These are phyloP conservation scores for Tauraco erythrolophus DNA, from an alignment of 2,113 vertebrate species.

Conservation along the genomic window DNA sequence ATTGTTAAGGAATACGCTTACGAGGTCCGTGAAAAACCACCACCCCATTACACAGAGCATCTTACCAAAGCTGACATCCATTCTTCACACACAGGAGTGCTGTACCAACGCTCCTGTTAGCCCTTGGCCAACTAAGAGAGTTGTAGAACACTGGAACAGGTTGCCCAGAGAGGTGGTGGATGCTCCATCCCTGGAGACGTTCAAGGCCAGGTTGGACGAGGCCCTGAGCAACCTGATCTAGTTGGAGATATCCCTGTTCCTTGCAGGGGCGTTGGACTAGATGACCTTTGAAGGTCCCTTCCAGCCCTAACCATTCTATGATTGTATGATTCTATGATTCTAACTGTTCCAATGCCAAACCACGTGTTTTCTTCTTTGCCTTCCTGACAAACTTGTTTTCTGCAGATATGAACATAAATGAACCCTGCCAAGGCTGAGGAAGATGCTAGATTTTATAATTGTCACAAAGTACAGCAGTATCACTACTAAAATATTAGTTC, in stretches of 20 bases:
- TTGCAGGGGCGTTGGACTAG: no score
- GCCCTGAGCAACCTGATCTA: no score
- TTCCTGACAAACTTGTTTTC: background rate
- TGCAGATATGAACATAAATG: background rate
- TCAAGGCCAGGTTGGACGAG: no score
- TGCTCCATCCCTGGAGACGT: no score
- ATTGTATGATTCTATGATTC: no score
- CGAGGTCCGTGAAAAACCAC: background rate
- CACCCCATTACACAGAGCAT: no score
- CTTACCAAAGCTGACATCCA: accelerated
- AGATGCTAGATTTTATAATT: background rate
- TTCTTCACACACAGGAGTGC: background rate
- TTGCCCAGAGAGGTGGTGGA: no score
- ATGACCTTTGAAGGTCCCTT: no score
- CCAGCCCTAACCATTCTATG: no score
- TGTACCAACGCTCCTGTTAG: accelerated
- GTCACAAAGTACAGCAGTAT: background rate
- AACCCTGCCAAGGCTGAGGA: background rate
- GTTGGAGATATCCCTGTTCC: no score
- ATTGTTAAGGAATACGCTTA: background rate
- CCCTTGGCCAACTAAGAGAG: background rate
- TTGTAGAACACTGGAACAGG: no score
- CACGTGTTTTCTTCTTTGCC: background rate
- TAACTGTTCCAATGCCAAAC: background rate
- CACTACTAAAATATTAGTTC: background rate